Evolutionary conservation across 1,140 invertebrate genomes (phyloP).

Genomic region (Protaetia brevitarsis): DNA sequence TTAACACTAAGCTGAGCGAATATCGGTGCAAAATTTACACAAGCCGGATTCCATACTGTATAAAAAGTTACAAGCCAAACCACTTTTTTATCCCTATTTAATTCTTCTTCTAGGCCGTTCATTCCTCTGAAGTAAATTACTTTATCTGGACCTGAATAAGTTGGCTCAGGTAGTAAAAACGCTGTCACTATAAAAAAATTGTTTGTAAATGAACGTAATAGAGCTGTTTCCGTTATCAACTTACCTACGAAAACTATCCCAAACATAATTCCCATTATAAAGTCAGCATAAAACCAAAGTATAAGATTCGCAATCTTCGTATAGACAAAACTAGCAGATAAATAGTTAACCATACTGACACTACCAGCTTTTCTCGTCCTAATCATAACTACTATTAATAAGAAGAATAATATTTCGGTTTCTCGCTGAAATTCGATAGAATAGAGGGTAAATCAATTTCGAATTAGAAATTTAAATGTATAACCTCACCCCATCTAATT

Average conservation of each 20-base stretch:
- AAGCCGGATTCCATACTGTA: constrained; percentile 93
- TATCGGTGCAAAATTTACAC: constrained; percentile 88
- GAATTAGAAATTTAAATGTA: not conserved
- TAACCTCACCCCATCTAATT: constrained; percentile 63
- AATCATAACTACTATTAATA: constrained; percentile 89
- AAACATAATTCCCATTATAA: constrained; percentile 81
- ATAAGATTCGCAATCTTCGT: constrained; percentile 89
- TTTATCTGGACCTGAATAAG: constrained; percentile 85
- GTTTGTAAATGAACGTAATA: not conserved
- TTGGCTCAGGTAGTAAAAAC: constrained; percentile 85
- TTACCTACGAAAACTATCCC: constrained; percentile 72
- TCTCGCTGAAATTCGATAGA: constrained; percentile 65
- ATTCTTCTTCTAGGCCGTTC: constrained; percentile 77
- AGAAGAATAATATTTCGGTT: constrained; percentile 93
- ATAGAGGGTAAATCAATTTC: not conserved
- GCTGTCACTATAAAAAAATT: constrained; percentile 63
- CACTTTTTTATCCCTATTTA: constrained; percentile 66
- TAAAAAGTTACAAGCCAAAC: constrained; percentile 93
- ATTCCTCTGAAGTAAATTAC: constrained; percentile 77
- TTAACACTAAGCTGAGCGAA: constrained; percentile 84
- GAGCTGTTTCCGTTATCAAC: constrained; percentile 45
- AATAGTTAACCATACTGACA: constrained; percentile 83
- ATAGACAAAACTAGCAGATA: constrained; percentile 90
- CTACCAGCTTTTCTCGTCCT: constrained; percentile 88
- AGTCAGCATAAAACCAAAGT: constrained; percentile 89